Evolutionary conservation across 1,140 invertebrate species (phyloP), one percentile per base, ranked within the genome.

Genomic region (Drosophila simulans): DNA sequence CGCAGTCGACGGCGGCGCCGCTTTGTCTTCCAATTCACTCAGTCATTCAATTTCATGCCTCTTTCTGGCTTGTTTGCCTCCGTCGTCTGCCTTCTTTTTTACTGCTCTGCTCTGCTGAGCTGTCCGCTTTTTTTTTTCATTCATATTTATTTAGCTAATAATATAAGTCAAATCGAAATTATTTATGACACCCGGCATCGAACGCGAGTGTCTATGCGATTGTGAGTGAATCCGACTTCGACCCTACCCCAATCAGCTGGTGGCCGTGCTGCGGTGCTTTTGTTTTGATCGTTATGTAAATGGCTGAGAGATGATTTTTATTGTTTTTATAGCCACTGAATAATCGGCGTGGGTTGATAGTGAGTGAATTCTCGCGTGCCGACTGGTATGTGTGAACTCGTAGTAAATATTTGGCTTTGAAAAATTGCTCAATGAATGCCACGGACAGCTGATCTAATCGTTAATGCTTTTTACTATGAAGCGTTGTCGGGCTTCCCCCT

Each of bases 201-300:
- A 56, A 42, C 48, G 46, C 15, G 64, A 64, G 34, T 45, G 63
- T 48, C 20, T 53, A 7, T 5, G n/a, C 15, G 49, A 52, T 7
- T 59, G 11, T 63, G 73, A 70, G 20, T 22, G 20, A 39, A 13
- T 13, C 12, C 71, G 43, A 66, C 27, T 51, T 52, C 37, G 70
- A 53, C 71, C 75, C 70, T 80, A 76, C 84, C 74, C 65, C 78
- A 51, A 66, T 64, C 43, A 49, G 63, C 57, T 80, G 56, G 12
- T 37, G 22, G 45, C 37, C 54, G 57, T 59, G 42, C 42, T 2
- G 37, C 37, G 56, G 20, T 53, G 34, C 22, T 65, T 88, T 79
- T 88, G 83, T 88, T 88, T 88, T 88, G 84, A 83, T 88, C 80
- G 79, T 80, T 88, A 86, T 86, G 83, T 86, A 86, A 86, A 86